These are phyloP conservation scores for Lithophane leautieri DNA, from an alignment of 2,888 invertebrate genomes.

Conservation along the genomic window DNA sequence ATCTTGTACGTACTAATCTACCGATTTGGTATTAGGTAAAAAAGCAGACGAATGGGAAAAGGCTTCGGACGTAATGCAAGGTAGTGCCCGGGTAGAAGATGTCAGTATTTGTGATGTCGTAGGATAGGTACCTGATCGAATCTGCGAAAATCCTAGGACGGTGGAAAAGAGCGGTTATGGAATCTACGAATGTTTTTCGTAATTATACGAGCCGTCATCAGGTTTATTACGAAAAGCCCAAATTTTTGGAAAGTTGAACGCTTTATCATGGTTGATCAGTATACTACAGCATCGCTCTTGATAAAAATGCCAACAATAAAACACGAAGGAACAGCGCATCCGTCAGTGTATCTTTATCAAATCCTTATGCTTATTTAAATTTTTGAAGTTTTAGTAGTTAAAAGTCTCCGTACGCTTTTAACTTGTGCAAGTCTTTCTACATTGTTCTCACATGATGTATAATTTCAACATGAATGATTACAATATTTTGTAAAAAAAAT, in stretches of 20 bases:
- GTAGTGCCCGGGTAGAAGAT: constrained; percentile 17
- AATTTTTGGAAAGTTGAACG: not conserved
- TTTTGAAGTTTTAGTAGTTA: no score
- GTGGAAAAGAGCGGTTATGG: not conserved
- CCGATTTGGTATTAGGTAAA: not conserved
- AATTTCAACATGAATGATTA: no score
- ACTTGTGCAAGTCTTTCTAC: no score
- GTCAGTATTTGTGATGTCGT: not conserved
- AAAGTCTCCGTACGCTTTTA: no score
- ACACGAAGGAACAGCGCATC: not conserved
- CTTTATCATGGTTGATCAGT: not conserved
- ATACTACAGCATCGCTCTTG: not conserved
- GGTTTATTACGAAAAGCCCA: not conserved
- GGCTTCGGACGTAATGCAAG: constrained; percentile 1
- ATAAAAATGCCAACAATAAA: not conserved
- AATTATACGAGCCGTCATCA: not conserved
- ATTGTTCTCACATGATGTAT: no score
- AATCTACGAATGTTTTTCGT: not conserved
- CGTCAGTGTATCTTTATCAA: not conserved
- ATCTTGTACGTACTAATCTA: not conserved
- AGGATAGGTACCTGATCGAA: not conserved
- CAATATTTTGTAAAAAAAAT: no score
- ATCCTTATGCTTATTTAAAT: no score
- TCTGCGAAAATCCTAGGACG: not conserved
- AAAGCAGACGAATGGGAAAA: not conserved